A percentile compares a stretch with the other conserved stretches of the same genome.
phyloP scores from a whole-genome alignment of 2,888 invertebrate species.

The Gortyna flavago region DNA sequence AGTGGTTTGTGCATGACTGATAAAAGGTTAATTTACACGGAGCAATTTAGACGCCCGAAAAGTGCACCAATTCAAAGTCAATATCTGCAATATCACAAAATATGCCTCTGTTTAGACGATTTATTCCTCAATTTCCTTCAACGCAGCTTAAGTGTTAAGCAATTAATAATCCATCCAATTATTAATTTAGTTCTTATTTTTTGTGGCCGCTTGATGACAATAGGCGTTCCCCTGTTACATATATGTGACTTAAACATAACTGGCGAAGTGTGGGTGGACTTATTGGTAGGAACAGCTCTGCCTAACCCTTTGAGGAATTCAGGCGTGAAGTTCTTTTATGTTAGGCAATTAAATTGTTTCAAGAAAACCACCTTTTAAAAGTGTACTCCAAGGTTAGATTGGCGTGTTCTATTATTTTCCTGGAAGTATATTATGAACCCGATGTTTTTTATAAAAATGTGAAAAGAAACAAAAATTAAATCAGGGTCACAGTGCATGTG shows the following conservation, averaged over 20 bases:
- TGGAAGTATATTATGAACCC: constrained; percentile 24
- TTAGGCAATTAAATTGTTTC: neutral
- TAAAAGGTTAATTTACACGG: neutral
- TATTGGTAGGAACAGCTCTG: neutral
- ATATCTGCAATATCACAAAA: neutral
- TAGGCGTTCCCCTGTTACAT: neutral
- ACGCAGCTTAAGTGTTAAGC: neutral
- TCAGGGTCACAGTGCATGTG: constrained; percentile 71
- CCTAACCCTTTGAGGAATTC: neutral
- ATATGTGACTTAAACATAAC: neutral
- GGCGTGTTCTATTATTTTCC: constrained; percentile 3
- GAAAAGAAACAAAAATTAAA: constrained; percentile 71
- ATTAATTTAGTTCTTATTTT: neutral
- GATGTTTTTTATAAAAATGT: constrained; percentile 61
- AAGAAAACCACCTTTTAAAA: neutral
- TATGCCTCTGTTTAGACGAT: neutral
- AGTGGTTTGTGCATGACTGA: neutral
- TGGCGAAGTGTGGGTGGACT: neutral
- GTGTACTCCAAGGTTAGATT: neutral
- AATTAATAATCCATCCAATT: neutral
- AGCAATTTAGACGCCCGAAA: neutral
- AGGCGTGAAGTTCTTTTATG: neutral
- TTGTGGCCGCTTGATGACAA: neutral
- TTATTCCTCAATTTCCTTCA: neutral
- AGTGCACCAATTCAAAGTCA: neutral